phyloP scores from a whole-genome alignment of 2,888 invertebrate species.

The Caenorhabditis sp. region DNA sequence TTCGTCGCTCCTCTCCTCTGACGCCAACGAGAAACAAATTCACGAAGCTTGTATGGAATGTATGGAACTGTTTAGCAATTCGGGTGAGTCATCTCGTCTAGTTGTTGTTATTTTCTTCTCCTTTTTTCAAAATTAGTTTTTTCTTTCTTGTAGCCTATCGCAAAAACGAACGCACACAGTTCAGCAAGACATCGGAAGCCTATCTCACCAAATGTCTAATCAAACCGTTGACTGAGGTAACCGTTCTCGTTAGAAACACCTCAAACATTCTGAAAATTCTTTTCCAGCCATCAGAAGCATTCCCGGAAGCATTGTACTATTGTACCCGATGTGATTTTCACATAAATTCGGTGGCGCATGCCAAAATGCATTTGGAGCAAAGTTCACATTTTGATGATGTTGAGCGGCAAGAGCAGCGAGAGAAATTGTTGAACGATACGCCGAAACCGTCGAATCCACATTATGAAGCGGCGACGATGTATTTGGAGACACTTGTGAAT shows the following conservation, averaged over 20 bases:
- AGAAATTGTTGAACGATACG: background rate
- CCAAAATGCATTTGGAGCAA: constrained; percentile 37
- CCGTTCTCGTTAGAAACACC: background rate
- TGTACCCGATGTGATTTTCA: constrained; percentile 46
- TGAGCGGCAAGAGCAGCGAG: background rate
- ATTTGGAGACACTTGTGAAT: background rate
- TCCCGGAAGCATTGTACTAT: constrained; percentile 48
- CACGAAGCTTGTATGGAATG: constrained; percentile 17
- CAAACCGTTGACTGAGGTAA: background rate
- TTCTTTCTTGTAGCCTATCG: constrained; percentile 1
- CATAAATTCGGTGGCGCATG: constrained; percentile 32
- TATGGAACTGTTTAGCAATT: constrained; percentile 2
- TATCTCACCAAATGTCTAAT: constrained; percentile 17
- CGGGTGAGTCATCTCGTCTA: constrained; percentile 4
- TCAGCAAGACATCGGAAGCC: constrained; percentile 7
- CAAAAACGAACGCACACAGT: constrained; percentile 11
- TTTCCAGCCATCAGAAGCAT: constrained; percentile 15
- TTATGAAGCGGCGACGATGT: background rate
- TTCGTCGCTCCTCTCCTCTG: constrained; percentile 4
- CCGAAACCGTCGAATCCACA: background rate
- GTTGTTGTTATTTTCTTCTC: background rate
- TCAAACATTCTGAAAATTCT: background rate
- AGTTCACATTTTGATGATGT: constrained; percentile 22
- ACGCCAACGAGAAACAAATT: constrained; percentile 11
- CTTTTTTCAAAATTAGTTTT: background rate